These are phyloP conservation scores for Stenodema calcarata DNA, from an alignment of 2,888 invertebrate species.

Conservation along the genomic window DNA sequence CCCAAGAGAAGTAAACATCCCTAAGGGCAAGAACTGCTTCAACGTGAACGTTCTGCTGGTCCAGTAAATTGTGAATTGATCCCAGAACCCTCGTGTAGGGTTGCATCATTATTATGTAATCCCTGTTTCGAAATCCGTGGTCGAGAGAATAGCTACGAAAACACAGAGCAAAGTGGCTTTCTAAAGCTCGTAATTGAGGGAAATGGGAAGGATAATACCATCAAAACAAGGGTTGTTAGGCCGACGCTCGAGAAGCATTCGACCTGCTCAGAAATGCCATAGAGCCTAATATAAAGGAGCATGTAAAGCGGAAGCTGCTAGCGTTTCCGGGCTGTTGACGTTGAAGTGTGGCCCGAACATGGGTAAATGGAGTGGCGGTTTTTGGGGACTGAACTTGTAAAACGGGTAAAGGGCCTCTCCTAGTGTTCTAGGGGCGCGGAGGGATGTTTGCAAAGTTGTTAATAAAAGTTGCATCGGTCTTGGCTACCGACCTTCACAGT, in stretches of 20 bases:
- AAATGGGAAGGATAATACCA: not conserved
- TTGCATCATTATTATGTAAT: not conserved
- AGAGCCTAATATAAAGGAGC: not conserved
- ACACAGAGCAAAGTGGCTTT: not conserved
- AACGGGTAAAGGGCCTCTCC: not conserved
- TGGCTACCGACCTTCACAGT: not conserved
- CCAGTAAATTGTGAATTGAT: not conserved
- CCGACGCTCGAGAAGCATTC: not conserved
- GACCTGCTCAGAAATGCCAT: not conserved
- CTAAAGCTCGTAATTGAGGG: not conserved
- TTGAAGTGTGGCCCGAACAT: not conserved
- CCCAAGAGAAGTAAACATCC: too few relatives aligned
- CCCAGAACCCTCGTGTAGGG: not conserved
- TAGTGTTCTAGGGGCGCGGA: not conserved
- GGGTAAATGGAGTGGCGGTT: not conserved
- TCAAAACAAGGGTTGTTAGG: not conserved
- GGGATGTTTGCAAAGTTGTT: slow-evolving; percentile 9
- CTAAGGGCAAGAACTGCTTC: not conserved
- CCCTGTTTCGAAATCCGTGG: not conserved
- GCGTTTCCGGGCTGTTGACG: not conserved
- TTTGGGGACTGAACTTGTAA: not conserved
- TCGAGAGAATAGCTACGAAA: not conserved
- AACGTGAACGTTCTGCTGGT: not conserved
- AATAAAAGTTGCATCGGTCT: not conserved
- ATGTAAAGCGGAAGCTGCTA: not conserved